phyloP scores from a whole-genome alignment of 2,888 invertebrate species.

The Hemistola chrysoprasaria region DNA sequence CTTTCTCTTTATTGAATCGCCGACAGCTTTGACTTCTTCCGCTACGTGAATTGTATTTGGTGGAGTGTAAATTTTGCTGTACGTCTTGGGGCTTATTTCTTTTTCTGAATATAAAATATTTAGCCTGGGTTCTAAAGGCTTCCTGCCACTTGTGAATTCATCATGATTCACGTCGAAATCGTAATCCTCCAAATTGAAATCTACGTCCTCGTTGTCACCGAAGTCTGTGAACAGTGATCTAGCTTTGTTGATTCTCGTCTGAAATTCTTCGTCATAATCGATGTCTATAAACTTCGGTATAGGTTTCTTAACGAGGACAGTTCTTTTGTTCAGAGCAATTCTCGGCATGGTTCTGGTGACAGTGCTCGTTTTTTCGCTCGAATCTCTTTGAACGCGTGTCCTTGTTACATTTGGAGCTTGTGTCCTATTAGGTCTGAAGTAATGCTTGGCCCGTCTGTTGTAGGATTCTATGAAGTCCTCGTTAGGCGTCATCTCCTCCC shows the following conservation, averaged over 20 bases:
- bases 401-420: constrained; percentile 5
- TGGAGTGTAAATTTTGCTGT: constrained; percentile 30
- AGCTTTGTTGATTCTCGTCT: constrained; percentile 41
- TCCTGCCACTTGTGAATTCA: constrained; percentile 57
- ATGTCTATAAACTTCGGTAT: constrained; percentile 61
- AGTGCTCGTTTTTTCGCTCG: constrained; percentile 19
- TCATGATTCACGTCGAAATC: constrained; percentile 71
- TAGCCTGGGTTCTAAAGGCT: constrained; percentile 55
- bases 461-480: constrained; percentile 33
- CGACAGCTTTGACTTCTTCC: constrained; percentile 33
- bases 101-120: constrained; percentile 2
- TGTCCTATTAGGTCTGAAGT: constrained; percentile 15
- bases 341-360: no score
- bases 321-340: constrained; percentile 22
- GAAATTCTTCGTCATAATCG: constrained; percentile 60
- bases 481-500: constrained; percentile 34
- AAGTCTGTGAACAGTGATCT: constrained; percentile 44
- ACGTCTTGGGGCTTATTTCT: constrained; percentile 26
- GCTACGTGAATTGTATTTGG: constrained; percentile 11
- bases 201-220: constrained; percentile 66
- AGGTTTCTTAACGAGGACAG: constrained; percentile 55
- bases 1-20: constrained; percentile 30
- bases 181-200: constrained; percentile 66
- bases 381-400: constrained; percentile 31
- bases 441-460: constrained; percentile 31